phyloP scores from a whole-genome alignment of 2,888 invertebrate species.

The Macrophya annulata region DNA sequence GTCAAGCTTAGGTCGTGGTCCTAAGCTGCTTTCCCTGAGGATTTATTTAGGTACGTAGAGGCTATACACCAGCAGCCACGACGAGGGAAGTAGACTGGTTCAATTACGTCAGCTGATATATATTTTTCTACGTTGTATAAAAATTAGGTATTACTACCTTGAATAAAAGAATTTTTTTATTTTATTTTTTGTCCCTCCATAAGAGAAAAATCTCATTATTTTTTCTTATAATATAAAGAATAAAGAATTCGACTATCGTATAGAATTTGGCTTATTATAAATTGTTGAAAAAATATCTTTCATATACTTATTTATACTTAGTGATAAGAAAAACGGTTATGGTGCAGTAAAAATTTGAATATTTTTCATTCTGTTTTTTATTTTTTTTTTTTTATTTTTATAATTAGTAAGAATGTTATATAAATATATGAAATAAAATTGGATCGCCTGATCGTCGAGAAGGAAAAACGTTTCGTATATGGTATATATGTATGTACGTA shows the following conservation, averaged over 20 bases:
- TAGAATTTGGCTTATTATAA: not conserved
- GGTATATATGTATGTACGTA: not conserved
- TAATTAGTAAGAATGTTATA: not conserved
- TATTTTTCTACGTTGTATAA: not conserved
- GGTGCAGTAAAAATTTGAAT: too few species aligned
- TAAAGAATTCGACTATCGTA: not conserved
- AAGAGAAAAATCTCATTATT: not conserved
- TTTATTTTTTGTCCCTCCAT: not conserved
- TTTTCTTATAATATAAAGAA: not conserved
- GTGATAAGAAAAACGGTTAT: not conserved
- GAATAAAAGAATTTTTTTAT: not conserved
- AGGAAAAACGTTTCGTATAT: not conserved
- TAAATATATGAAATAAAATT: slow-evolving; percentile 36
- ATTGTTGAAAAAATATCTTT: not conserved
- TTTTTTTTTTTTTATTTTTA: not conserved
- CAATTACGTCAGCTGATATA: not conserved
- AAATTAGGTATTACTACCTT: not conserved
- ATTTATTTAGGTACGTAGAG: slow-evolving; percentile 13
- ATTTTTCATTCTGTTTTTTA: not conserved
- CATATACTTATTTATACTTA: not conserved
- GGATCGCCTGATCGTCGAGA: not conserved
- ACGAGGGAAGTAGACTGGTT: not conserved
- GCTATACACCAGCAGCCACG: not conserved
- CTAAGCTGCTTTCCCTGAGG: slow-evolving; percentile 26
- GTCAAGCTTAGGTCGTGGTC: not conserved